Evolutionary conservation across 2,888 invertebrate genomes (phyloP).

Genomic region (Ormyrus nitidulus): DNA sequence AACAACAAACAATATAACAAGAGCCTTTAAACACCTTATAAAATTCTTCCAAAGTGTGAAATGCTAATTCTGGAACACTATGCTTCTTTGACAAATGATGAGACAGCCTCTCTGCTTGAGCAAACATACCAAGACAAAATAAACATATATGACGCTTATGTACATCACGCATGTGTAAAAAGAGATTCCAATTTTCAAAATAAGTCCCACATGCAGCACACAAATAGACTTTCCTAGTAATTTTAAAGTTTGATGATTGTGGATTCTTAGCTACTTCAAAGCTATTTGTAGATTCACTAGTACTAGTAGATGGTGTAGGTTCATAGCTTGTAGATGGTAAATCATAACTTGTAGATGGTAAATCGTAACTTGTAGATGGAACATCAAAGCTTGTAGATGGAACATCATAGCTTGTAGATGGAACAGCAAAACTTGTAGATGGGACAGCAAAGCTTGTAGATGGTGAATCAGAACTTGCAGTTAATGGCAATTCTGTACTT

Average conservation of each 20-base stretch:
- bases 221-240: conserved; percentile 86
- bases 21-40: conserved; percentile 81
- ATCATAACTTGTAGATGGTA: conserved; percentile 2
- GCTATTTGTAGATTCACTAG: too few relatives aligned
- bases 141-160: conserved; percentile 89
- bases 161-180: conserved; percentile 88
- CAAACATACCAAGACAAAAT: conserved; percentile 90
- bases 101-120: conserved; percentile 86
- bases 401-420: background rate
- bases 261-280: conserved; percentile 68
- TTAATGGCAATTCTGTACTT: conserved; percentile 10
- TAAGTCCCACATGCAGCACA: conserved; percentile 90
- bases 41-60: conserved; percentile 82
- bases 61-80: conserved; percentile 84
- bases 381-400: background rate
- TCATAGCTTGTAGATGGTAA: conserved; percentile 22
- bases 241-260: conserved; percentile 77
- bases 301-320: conserved; percentile 11
- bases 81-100: conserved; percentile 88
- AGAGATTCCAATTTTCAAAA: conserved; percentile 91
- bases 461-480: conserved; percentile 8
- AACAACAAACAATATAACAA: conserved; percentile 87
- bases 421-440: conserved; percentile 12
- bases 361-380: conserved; percentile 7
- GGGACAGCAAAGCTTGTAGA: conserved; percentile 14